Evolutionary conservation across 2,888 invertebrate genomes (phyloP), one percentile per base, ranked within the genome.

Genomic region (Drosophila paranaensis): DNA sequence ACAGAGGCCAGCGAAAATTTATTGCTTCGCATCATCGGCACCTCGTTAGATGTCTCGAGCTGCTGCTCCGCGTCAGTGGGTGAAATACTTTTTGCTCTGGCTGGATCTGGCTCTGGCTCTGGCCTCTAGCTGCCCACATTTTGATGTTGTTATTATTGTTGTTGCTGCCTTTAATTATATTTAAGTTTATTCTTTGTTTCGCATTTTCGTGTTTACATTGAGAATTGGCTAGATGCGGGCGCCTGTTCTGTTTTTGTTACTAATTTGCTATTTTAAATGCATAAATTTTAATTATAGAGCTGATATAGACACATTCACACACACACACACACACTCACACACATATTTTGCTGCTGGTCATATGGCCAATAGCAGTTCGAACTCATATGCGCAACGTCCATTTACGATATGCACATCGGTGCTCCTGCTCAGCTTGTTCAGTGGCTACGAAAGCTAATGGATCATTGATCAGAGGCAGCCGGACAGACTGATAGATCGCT

Each of bases 1-100:
- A 89, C 80, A 81, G 75, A 84, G 82, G 77, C 78, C 78, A 79
- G 74, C 70, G 70, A 75, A 89, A 90, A 90, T 91, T 91, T 91
- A 91, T 91, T 90, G 89, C 79, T 85, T 81, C 86, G 89, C 72
- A 91, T 91, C 91, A 90, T 74, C 90, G 79, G 76, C 91, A 90
- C 90, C 90, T 91, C 90, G 81, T 90, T 84, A 78, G 79, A 85
- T 82, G 71, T 79, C 74, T 69, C 75, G 68, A 79, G 65, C 51
- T 66, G 60, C 57, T 60, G 77, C 79, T 68, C 51, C 71, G 74
- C 85, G 77, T 81, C 77, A 75, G 66, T 76, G 61, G 58, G 56
- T 33, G 43, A 25, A 40, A 25, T 37, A 33, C 33, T 56, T 54
- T 63, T 63, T 40, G 35, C 40, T 51, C 40, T 55, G 50, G 60